phyloP scores from a whole-genome alignment of 2,113 vertebrate species.

The Tragelaphus imberbis region DNA sequence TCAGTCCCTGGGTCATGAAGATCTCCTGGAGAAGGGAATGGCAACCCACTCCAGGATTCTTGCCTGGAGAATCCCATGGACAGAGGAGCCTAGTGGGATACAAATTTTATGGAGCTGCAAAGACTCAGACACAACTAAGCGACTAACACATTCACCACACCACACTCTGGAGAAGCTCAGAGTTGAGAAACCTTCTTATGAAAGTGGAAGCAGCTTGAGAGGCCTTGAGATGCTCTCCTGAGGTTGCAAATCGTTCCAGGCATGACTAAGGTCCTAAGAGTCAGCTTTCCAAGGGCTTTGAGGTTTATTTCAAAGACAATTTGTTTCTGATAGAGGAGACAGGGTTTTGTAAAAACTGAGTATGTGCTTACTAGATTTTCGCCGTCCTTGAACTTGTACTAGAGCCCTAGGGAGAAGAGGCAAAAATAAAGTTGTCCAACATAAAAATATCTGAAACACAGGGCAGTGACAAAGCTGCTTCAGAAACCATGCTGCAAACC shows the following conservation, averaged over 20 bases:
- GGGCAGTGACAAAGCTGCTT: not conserved
- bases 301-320: not conserved
- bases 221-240: not conserved
- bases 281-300: not conserved
- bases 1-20: fast-evolving
- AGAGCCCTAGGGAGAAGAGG: not conserved
- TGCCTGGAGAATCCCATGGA: not conserved
- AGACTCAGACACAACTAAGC: not conserved
- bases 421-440: not conserved
- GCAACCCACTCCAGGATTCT: not conserved
- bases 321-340: not conserved
- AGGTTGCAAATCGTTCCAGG: not conserved
- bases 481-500: not conserved
- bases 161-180: not conserved
- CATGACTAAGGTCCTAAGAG: not conserved
- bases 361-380: not conserved
- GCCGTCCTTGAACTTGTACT: not conserved
- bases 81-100: not conserved
- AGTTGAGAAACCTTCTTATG: not conserved
- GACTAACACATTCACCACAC: not conserved
- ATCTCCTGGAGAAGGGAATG: not conserved
- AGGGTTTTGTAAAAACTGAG: not conserved
- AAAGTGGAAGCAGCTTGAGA: not conserved
- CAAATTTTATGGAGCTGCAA: not conserved
- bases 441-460: not conserved